Evolutionary conservation across 1,140 invertebrate genomes (phyloP).

Genomic region (Caerostris darwini): DNA sequence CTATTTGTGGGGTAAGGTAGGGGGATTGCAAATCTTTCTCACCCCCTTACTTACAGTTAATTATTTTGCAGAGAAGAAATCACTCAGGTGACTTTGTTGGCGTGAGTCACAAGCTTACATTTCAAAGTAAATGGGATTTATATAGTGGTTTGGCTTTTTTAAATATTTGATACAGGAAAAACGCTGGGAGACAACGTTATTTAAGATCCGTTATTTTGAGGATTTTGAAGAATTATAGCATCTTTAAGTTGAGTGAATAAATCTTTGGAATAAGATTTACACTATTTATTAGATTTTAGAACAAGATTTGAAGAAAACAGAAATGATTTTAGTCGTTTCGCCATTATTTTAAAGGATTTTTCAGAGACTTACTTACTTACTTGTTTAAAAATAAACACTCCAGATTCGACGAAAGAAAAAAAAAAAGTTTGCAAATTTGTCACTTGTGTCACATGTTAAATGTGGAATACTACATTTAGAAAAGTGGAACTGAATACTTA

Average conservation of each 20-base stretch:
- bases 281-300: not conserved
- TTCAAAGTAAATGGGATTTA: conserved; percentile 14
- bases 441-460: too few relatives aligned
- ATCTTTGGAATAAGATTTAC: not conserved
- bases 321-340: not conserved
- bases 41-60: not conserved
- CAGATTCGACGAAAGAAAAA: too few relatives aligned
- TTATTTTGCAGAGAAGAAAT: conserved; percentile 13
- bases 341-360: not conserved
- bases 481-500: too few relatives aligned
- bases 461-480: too few relatives aligned
- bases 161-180: conserved; percentile 17
- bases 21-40: not conserved
- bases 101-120: not conserved
- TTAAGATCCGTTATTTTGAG: conserved; percentile 35
- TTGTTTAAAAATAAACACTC: too few relatives aligned
- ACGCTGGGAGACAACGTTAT: not conserved
- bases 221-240: not conserved
- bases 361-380: not conserved
- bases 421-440: too few relatives aligned
- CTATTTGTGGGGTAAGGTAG: not conserved
- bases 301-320: not conserved
- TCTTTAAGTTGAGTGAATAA: not conserved
- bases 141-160: conserved; percentile 28
- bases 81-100: not conserved